Evolutionary conservation across 2,797 vertebrate species (phyloP).

Genomic region (Takifugu ocellatus): DNA sequence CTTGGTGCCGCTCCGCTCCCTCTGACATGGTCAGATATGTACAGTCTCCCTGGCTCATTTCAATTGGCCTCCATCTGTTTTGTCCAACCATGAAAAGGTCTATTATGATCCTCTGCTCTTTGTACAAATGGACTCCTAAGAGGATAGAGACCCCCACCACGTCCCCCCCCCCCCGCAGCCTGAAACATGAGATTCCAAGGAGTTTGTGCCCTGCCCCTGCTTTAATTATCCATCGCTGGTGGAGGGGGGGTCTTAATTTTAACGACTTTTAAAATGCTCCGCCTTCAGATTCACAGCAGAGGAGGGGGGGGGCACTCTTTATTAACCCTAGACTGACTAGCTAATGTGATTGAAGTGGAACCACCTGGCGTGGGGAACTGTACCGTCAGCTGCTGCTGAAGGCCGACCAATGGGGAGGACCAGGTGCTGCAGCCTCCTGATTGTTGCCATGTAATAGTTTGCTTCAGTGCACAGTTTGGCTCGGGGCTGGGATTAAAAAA

Average conservation of each 20-base stretch:
- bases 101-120: conserved; percentile 69
- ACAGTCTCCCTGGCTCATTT: conserved; percentile 59
- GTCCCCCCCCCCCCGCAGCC: not conserved
- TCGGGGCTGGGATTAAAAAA: conserved; percentile 72
- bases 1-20: too few relatives aligned
- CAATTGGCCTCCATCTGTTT: conserved; percentile 65
- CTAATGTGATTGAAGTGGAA: conserved; percentile 84
- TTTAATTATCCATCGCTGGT: conserved; percentile 54
- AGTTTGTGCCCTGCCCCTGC: conserved; percentile 43
- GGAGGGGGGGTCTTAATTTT: conserved; percentile 72
- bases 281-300: conserved; percentile 75
- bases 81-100: conserved; percentile 66
- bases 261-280: conserved; percentile 79
- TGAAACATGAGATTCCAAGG: conserved; percentile 61
- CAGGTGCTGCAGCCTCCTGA: conserved; percentile 82
- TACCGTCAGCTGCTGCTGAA: conserved; percentile 81
- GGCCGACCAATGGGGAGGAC: conserved; percentile 69
- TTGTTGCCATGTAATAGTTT: conserved; percentile 81
- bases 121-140: conserved; percentile 66
- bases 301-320: conserved; percentile 67
- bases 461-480: conserved; percentile 77
- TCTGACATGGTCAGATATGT: conserved; percentile 51
- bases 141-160: conserved; percentile 33
- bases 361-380: conserved; percentile 83
- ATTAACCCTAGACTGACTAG: conserved; percentile 86